These are phyloP conservation scores for Drosophila funebris DNA, from an alignment of 1,140 invertebrate genomes.

Conservation along the genomic window DNA sequence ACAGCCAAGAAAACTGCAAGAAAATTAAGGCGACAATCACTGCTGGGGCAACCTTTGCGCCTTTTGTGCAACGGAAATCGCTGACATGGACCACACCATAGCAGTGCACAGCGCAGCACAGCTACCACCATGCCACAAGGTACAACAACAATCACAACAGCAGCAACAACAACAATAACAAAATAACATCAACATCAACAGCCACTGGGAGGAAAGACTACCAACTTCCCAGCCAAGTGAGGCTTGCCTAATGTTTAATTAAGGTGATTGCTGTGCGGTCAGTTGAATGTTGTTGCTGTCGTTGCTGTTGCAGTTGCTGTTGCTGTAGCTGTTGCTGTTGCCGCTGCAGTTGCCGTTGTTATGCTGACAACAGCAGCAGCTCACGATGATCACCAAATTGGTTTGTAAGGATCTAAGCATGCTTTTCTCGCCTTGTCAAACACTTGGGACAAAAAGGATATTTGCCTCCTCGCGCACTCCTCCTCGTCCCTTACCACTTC, in stretches of 20 bases:
- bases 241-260: conserved; percentile 82
- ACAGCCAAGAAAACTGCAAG: conserved; percentile 75
- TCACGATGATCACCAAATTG: conserved; percentile 76
- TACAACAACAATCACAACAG: conserved; percentile 13
- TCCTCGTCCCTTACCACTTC: background rate
- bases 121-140: conserved; percentile 26
- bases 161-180: conserved; percentile 31
- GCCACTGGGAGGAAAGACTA: conserved; percentile 40
- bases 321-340: conserved; percentile 46
- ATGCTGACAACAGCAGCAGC: conserved; percentile 56
- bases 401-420: conserved; percentile 77
- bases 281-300: conserved; percentile 52
- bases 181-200: conserved; percentile 31
- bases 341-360: background rate
- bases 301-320: conserved; percentile 47
- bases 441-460: conserved; percentile 46
- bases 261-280: conserved; percentile 81
- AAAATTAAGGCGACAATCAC: conserved; percentile 75
- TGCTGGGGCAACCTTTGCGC: conserved; percentile 73
- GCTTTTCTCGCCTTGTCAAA: conserved; percentile 43
- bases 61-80: conserved; percentile 77
- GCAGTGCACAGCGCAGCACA: conserved; percentile 38
- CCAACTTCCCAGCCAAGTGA: conserved; percentile 44
- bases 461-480: background rate
- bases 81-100: conserved; percentile 78